phyloP scores from a whole-genome alignment of 2,888 invertebrate species.

The Ormyrus nitidulus region DNA sequence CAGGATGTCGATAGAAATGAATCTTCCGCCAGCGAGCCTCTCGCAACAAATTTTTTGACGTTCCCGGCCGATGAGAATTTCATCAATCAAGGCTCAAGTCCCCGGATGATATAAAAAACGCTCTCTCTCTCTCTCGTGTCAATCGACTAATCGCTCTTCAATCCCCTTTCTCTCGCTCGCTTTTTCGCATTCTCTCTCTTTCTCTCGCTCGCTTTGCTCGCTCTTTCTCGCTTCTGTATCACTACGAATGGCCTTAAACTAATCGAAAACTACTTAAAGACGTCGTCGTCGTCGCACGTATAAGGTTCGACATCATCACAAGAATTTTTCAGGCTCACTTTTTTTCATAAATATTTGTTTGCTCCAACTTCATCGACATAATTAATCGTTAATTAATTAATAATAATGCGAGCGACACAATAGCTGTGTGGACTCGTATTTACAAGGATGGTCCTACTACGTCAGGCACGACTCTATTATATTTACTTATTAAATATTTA shows the following conservation, averaged over 20 bases:
- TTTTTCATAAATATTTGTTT: slow-evolving; percentile 15
- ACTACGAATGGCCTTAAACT: slow-evolving; percentile 52
- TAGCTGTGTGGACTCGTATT: slow-evolving; percentile 48
- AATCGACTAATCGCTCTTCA: no score
- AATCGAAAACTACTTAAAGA: slow-evolving; percentile 53
- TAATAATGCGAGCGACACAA: slow-evolving; percentile 49
- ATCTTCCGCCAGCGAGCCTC: no score
- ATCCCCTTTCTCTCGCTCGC: not conserved
- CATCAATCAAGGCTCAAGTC: no score
- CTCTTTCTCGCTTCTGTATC: not conserved
- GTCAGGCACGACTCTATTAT: slow-evolving; percentile 58
- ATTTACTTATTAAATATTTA: slow-evolving; percentile 46
- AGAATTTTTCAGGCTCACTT: slow-evolving; percentile 54
- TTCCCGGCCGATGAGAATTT: no score
- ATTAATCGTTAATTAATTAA: slow-evolving; percentile 27
- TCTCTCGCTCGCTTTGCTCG: not conserved
- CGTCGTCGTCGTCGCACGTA: slow-evolving; percentile 37
- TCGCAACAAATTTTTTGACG: no score
- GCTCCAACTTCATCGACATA: slow-evolving; percentile 2
- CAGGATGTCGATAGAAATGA: no score
- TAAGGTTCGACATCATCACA: slow-evolving; percentile 54
- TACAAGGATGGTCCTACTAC: slow-evolving; percentile 59
- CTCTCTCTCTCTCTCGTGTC: no score
- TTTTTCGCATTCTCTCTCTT: not conserved
- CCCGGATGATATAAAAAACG: no score